Evolutionary conservation across 2,113 vertebrate species (phyloP), one percentile per base, ranked within the genome.

Genomic region (Myiozetetes cayanensis): DNA sequence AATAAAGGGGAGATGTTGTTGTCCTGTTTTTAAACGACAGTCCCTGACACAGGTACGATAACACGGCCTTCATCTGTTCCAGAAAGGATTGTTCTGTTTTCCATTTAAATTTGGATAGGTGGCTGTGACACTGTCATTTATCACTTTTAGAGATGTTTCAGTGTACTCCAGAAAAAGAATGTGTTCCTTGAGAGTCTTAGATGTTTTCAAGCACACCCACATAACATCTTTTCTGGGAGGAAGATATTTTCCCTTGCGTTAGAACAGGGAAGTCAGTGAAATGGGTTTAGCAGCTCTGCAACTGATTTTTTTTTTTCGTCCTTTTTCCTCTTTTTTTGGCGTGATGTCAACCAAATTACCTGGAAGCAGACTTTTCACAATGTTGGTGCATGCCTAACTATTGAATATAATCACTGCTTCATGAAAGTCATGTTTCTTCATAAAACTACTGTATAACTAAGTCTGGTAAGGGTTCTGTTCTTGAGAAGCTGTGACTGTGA

Each of bases 201-300:
- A 93, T 94, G 92, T 96, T 97, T 95, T 93, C 96, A 95, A 94
- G 88, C 88, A 88, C 96, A 81, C 94, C 96, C 96, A 96, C 95
- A 59, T 86, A 95, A 90, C 92, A 88, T 90, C 68, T 92, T 95
- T 95, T 90, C 85, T 78, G 52, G 28, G 58, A 95, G 92, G 93
- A 97, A 97, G 93, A 52, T 96, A 72, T 94, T 96, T 95, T 94
- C 73, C 92, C 50, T 65, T 44, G 63, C 56, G 83, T 88, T 90
- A 72, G 83, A 93, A 65, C 55, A 80, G 44, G 52, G 61, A 90
- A 90, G 19, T 90, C 47, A 59, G 79, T 86, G 63, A 59, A 88
- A 93, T 43, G 55, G 46, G n/a, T 44, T 85, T 94, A 87, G 68
- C 24, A 61, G 16, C 41, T 81, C 43, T 21, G 19, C 17, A 27